Percentiles rank a stretch among this genome's conserved stretches.
Conservation (phyloP, 2,113 vertebrate genomes). For the Gadus macrocephalus region DNA sequence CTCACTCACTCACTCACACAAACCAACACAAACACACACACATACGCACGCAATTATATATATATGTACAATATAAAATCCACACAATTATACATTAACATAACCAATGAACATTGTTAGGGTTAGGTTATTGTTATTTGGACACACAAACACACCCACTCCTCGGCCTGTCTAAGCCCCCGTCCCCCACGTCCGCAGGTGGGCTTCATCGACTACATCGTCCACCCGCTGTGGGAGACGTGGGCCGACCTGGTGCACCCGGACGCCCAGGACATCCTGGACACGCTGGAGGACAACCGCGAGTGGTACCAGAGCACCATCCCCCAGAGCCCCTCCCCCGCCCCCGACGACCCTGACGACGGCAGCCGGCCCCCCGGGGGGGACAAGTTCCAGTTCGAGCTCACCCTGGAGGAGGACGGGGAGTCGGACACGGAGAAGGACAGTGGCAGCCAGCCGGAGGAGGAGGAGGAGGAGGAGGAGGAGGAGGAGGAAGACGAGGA, state of each 20-base stretch:
- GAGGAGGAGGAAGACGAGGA: slow-evolving; percentile 89
- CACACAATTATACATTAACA: too few relatives aligned
- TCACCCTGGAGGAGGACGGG: slow-evolving; percentile 93
- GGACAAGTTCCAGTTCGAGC: slow-evolving; percentile 98
- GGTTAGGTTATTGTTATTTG: too few relatives aligned
- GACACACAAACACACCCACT: too few relatives aligned
- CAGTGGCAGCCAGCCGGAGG: slow-evolving; percentile 92
- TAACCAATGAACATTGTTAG: too few relatives aligned
- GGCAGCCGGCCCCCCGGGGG: slow-evolving; percentile 82
- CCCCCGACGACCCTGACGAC: slow-evolving; percentile 86
- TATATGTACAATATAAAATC: too few relatives aligned
- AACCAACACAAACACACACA: too few relatives aligned
- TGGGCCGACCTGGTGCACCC: slow-evolving; percentile 99
- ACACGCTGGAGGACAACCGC: slow-evolving; percentile 97
- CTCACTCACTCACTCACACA: too few relatives aligned
- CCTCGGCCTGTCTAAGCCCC: not conserved
- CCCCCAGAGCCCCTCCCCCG: slow-evolving; percentile 94
- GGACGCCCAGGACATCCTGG: slow-evolving; percentile 95
- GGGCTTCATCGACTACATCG: slow-evolving; percentile 99
- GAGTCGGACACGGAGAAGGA: slow-evolving; percentile 97
- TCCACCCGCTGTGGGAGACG: slow-evolving; percentile 97
- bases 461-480: slow-evolving; percentile 79
- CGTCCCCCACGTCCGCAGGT: slow-evolving; percentile 72
- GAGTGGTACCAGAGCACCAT: slow-evolving; percentile 99
- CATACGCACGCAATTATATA: too few relatives aligned